A percentile compares a stretch with the other conserved stretches of the same genome.
These are phyloP conservation scores for Suillia variegata DNA, from an alignment of 2,888 invertebrate species.

Conservation along the genomic window DNA sequence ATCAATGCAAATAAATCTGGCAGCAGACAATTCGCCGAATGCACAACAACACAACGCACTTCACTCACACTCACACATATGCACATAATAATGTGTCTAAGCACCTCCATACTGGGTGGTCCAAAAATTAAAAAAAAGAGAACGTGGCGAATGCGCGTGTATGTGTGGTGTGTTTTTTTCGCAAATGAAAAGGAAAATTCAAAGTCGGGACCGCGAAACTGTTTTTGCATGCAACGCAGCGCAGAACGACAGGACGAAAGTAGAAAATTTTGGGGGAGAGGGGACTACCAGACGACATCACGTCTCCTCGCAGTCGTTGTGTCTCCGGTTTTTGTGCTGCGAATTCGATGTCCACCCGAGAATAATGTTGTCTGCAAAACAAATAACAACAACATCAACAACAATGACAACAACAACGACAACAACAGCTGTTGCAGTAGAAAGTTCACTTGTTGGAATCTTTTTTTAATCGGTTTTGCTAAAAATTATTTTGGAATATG, in stretches of 20 bases:
- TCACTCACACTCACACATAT: neutral
- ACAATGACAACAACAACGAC: neutral
- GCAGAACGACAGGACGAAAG: neutral
- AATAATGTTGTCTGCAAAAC: neutral
- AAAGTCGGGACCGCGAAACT: neutral
- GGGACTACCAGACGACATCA: neutral
- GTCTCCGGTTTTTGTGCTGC: too few species aligned
- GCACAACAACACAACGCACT: neutral
- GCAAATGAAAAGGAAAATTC: constrained; percentile 1
- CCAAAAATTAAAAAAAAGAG: too few species aligned
- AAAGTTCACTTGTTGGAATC: too few species aligned
- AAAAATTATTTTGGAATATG: too few species aligned
- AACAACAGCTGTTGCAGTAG: neutral
- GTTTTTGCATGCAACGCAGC: neutral
- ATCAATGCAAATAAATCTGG: neutral
- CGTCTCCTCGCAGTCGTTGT: neutral
- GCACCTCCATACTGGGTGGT: neutral
- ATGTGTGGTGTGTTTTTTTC: neutral
- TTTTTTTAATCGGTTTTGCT: too few species aligned
- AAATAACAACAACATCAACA: neutral
- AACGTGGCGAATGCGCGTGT: neutral
- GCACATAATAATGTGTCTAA: neutral
- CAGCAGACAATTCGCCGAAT: neutral
- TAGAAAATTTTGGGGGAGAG: too few species aligned
- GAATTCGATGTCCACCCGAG: neutral